Percentiles rank a stretch among this genome's conserved stretches.
Evolutionary conservation across 2,888 invertebrate genomes (phyloP).

Genomic region (Hipparchia semele): DNA sequence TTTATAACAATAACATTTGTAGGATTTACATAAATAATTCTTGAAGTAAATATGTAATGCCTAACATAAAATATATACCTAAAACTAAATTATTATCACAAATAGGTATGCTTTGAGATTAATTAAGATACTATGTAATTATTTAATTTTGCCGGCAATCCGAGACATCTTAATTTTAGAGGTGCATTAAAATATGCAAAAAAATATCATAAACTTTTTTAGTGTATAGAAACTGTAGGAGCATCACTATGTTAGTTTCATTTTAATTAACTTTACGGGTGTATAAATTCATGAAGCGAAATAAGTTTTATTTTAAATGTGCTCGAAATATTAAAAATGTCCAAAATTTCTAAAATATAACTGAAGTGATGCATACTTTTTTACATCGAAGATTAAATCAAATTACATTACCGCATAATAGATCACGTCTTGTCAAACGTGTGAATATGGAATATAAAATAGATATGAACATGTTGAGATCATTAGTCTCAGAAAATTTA

Average conservation of each 20-base stretch:
- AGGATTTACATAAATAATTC: neutral
- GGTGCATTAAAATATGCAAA: neutral
- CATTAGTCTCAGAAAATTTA: neutral
- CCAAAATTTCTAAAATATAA: neutral
- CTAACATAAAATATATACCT: neutral
- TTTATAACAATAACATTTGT: neutral
- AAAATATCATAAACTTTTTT: neutral
- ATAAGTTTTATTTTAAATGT: neutral
- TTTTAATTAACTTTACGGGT: neutral
- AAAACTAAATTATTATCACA: constrained; percentile 3
- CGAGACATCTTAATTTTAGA: neutral
- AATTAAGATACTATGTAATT: constrained; percentile 6
- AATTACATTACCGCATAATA: neutral
- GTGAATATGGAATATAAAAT: neutral
- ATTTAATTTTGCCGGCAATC: neutral
- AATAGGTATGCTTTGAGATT: neutral
- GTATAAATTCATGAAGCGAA: neutral
- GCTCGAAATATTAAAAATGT: too few relatives aligned
- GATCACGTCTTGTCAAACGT: constrained; percentile 10
- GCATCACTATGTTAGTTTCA: neutral
- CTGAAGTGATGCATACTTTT: neutral
- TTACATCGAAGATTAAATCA: neutral
- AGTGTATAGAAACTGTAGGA: neutral
- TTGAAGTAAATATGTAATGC: neutral
- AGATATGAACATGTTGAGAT: constrained; percentile 8